phyloP scores from a whole-genome alignment of 2,797 vertebrate species.

The Odontamblyopus lacepedii region DNA sequence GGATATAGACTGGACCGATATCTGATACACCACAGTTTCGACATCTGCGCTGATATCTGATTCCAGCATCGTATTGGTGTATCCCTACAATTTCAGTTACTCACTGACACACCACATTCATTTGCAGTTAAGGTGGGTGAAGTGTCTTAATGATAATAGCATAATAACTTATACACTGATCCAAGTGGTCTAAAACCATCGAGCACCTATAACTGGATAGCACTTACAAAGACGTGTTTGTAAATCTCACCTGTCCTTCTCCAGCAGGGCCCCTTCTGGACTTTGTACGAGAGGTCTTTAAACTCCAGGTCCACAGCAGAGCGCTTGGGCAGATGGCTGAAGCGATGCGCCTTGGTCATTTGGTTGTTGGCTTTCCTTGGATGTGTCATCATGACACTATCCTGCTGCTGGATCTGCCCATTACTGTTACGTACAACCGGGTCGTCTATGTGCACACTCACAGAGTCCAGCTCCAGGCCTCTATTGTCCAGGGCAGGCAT shows the following conservation, averaged over 20 bases:
- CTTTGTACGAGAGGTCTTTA: constrained; percentile 87
- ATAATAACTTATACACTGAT: background rate
- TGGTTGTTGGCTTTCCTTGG: constrained; percentile 74
- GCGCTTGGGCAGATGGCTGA: constrained; percentile 90
- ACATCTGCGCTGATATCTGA: too few relatives aligned
- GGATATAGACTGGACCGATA: too few relatives aligned
- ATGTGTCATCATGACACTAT: constrained; percentile 51
- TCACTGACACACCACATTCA: background rate
- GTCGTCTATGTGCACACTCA: constrained; percentile 67
- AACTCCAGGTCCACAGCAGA: constrained; percentile 90
- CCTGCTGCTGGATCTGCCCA: constrained; percentile 51
- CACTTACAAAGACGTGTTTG: background rate
- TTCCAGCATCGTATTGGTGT: too few relatives aligned
- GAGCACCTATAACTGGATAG: too few relatives aligned
- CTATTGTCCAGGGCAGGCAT: constrained; percentile 64
- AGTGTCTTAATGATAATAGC: background rate
- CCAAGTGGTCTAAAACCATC: background rate
- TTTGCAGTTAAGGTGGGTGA: background rate
- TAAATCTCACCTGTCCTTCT: constrained; percentile 81
- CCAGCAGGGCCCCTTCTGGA: constrained; percentile 85
- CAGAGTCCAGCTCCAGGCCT: constrained; percentile 57
- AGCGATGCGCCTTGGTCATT: constrained; percentile 73
- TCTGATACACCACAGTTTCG: too few relatives aligned
- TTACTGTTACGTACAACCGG: constrained; percentile 51
- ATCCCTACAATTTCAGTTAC: background rate